Base-by-base conservation (phyloP, 92 coral and sea anemone genomes). In the Actinernus sp. region DNA sequence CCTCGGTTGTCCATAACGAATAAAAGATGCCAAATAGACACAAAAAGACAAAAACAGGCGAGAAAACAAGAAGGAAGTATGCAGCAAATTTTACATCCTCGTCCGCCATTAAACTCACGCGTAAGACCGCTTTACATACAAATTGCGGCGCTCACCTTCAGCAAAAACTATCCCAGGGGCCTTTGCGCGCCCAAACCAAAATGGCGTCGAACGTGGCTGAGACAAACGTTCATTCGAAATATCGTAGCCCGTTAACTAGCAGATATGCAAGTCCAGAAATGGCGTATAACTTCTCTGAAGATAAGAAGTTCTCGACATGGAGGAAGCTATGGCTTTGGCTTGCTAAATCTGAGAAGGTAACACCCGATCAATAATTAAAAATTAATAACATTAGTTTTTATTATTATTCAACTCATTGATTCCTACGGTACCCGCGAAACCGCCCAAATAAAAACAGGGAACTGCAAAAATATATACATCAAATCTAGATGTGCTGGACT, bases 271-370 rank as follows among this genome's bases (percentile, higher is more conserved):
- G 99, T 61, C 85, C 82, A 26, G 99, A 95, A 73, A 95, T 95
- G 99, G 96, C 99, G 0, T 82, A 87, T 43, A 89, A 90, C 70
- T 95, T 95, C 76, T 95, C 99, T 30, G 99, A 95, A 39, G 92
- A 91, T 38, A 95, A 91, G 68, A 95, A 95, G 68, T 95, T 95
- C 59, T 86, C 99, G 12, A 95, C 99, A 2, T 95, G 99, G 99
- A 80, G 99, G 39, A 90, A 60, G 63, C 61, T 95, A 11, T 95
- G 99, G 99, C 73, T 91, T 27, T 91, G 74, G 52, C 79, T 95
- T 20, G 97, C 99, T 21, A 95, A 91, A 61, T 93, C 95, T 24
- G 99, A 95, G 82, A 95, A 87, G 83, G 99, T 95, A n/a, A n/a
- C n/a, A n/a, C n/a, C n/a, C n/a, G n/a, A n/a, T n/a, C n/a, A n/a